Evolutionary conservation across 2,113 vertebrate genomes (phyloP), one percentile per base, ranked within the genome.

Genomic region (Thinocorus orbignyianus): DNA sequence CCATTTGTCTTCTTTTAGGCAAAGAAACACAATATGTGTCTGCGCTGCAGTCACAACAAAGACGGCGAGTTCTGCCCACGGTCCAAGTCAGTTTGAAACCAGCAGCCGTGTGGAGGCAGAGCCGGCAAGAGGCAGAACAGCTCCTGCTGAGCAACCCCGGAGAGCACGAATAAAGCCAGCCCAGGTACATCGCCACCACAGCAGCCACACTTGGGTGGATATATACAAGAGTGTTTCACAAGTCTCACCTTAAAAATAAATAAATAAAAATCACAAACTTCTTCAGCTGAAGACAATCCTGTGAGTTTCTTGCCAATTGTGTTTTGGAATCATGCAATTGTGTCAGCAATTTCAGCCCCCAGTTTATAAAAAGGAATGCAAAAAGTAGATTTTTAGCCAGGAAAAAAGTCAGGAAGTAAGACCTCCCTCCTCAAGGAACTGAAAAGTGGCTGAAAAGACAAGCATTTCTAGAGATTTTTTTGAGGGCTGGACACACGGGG

Each of bases 31-130:
- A 92, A 49, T 86, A 91, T 92, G 91, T 89, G 84, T 91, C 89
- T 96, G 78, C 0, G 23, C 37, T 89, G 84, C 91, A 95, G 94
- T 89, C 95, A 93, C 94, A 96, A 96, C 91, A 92, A 93, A 97
- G 94, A 92, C 84, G 49, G 77, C 25, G 37, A 92, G 86, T 92
- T 91, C 91, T 95, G 84, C 93, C 91, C 89, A 95, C 80, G 41
- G 95, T 84, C 81, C 93, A 74, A 74, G 60, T 84, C 44, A 66
- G 61, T 92, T 95, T 93, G 76, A 95, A 96, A 92, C 65, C 73
- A 87, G 86, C 86, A 95, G 95, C 90, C 10, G 7, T 74, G 69
- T 81, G 89, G 91, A 91, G 68, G 84, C 81, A 95, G 89, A 93
- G 31, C 55, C 78, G 58, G 65, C n/a, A 70, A 64, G 77, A 84